phyloP scores from a whole-genome alignment of 2,888 invertebrate species.

The Himalopsyche tibetana region DNA sequence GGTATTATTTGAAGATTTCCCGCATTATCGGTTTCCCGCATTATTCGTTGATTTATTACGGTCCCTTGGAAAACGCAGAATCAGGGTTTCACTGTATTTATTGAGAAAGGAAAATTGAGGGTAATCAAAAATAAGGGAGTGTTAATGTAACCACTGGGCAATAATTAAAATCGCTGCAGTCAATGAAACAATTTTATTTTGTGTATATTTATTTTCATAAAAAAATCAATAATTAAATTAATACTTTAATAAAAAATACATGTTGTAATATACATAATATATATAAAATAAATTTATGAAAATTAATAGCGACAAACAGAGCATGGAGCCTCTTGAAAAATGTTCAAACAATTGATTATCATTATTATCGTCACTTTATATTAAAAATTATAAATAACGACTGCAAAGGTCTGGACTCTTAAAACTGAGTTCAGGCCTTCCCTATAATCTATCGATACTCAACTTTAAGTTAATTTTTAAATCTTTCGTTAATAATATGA shows the following conservation, averaged over 20 bases:
- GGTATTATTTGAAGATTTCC: too few relatives aligned
- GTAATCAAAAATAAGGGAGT: too few relatives aligned
- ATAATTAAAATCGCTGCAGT: slow-evolving; percentile 11
- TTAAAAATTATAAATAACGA: slow-evolving; percentile 57
- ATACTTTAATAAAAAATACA: slow-evolving; percentile 51
- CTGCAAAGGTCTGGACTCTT: slow-evolving; percentile 54
- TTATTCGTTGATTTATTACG: too few relatives aligned
- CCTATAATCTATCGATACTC: slow-evolving; percentile 17
- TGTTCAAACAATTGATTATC: neutral
- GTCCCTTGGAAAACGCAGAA: too few relatives aligned
- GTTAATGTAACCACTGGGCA: too few relatives aligned
- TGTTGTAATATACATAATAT: slow-evolving; percentile 44
- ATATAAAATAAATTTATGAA: slow-evolving; percentile 26
- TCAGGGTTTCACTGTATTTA: too few relatives aligned
- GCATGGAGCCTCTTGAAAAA: slow-evolving; percentile 13
- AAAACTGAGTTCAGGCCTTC: slow-evolving; percentile 58
- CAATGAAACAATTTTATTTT: slow-evolving; percentile 42
- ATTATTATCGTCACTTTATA: slow-evolving; percentile 35
- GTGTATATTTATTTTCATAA: slow-evolving; percentile 51
- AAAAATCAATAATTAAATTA: slow-evolving; percentile 57
- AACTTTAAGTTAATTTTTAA: slow-evolving; percentile 31
- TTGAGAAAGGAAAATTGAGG: too few relatives aligned
- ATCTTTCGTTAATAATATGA: slow-evolving; percentile 27
- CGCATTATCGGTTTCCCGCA: too few relatives aligned
- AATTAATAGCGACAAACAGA: slow-evolving; percentile 28